A percentile compares a stretch with the other conserved stretches of the same genome.
Conservation (phyloP, 2,888 invertebrate species). For the Autographa gamma region DNA sequence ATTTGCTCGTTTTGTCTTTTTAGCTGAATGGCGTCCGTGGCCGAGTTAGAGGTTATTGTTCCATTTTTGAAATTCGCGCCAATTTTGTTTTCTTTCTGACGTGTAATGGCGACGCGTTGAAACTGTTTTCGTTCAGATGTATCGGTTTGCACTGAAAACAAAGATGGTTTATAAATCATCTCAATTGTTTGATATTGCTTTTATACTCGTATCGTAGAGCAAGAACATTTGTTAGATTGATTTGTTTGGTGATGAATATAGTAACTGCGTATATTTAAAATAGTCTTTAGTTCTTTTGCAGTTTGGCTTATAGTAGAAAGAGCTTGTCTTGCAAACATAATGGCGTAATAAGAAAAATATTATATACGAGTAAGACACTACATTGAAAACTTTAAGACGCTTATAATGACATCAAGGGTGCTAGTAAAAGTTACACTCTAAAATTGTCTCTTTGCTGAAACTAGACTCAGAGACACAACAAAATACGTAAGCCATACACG, state of each 20-base stretch:
- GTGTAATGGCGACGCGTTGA: slow-evolving; percentile 65
- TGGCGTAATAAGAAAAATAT: too few relatives aligned
- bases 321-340: too few relatives aligned
- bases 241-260: neutral
- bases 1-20: slow-evolving; percentile 79
- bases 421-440: too few relatives aligned
- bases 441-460: neutral
- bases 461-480: slow-evolving; percentile 12
- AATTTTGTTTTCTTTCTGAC: slow-evolving; percentile 70
- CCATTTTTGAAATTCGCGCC: slow-evolving; percentile 83
- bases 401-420: too few relatives aligned
- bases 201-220: neutral
- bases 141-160: slow-evolving; percentile 53
- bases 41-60: slow-evolving; percentile 87
- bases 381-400: too few relatives aligned
- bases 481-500: slow-evolving; percentile 26
- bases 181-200: slow-evolving; percentile 21
- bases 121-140: slow-evolving; percentile 52
- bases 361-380: too few relatives aligned
- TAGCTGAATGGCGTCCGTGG: slow-evolving; percentile 80
- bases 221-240: neutral
- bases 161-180: slow-evolving; percentile 41
- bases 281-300: neutral
- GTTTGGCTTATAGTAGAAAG: neutral
- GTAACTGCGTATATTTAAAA: neutral